A percentile compares a stretch with the other conserved stretches of the same genome.
These are phyloP conservation scores for Poecilus cupreus DNA, from an alignment of 2,888 invertebrate genomes.

Conservation along the genomic window DNA sequence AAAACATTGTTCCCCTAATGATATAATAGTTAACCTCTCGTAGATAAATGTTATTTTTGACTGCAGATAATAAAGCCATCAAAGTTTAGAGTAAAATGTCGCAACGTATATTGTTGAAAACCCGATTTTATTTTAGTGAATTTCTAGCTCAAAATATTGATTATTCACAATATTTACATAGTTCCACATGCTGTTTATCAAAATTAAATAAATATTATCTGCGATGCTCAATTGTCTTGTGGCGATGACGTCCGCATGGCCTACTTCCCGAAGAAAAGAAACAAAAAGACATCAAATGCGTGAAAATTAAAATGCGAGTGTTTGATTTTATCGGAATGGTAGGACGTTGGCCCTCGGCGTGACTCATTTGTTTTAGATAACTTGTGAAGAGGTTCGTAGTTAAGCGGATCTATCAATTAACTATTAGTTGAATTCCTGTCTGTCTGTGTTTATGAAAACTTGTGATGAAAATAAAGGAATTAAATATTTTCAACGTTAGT, in stretches of 20 bases:
- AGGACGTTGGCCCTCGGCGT: neutral
- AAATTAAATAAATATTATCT: neutral
- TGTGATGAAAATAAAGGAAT: too few relatives aligned
- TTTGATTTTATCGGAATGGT: neutral
- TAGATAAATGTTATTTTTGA: neutral
- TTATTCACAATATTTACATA: too few relatives aligned
- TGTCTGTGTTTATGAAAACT: too few relatives aligned
- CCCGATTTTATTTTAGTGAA: too few relatives aligned
- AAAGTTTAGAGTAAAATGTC: too few relatives aligned
- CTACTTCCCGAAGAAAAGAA: constrained; percentile 1
- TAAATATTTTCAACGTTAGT: too few relatives aligned
- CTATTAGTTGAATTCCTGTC: neutral
- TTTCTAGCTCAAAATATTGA: neutral
- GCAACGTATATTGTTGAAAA: too few relatives aligned
- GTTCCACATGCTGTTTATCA: neutral
- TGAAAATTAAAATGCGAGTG: constrained; percentile 17
- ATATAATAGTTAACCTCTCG: neutral
- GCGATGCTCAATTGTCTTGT: neutral
- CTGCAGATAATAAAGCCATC: too few relatives aligned
- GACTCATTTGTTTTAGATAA: neutral
- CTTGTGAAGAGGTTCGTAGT: neutral
- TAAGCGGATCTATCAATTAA: neutral
- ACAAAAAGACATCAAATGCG: neutral
- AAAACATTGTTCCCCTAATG: neutral
- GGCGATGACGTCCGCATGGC: neutral